Evolutionary conservation across 2,113 vertebrate genomes (phyloP).

Genomic region (Synchiropus splendidus): DNA sequence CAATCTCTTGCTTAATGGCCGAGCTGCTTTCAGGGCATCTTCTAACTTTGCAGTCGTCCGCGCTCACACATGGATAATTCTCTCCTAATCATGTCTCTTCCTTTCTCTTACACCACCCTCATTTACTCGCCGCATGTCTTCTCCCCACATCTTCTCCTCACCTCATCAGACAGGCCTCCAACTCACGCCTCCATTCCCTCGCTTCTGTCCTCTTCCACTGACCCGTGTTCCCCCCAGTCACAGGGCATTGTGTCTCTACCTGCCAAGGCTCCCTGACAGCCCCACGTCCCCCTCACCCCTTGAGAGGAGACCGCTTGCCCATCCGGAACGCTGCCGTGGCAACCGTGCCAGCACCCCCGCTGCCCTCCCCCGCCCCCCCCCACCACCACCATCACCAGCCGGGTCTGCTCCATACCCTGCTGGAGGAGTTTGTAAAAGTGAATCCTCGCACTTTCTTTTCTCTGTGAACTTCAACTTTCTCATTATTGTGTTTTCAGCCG

Average conservation of each 20-base stretch:
- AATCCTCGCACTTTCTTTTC: conserved; percentile 12
- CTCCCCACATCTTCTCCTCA: conserved; percentile 22
- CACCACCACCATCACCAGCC: conserved; percentile 10
- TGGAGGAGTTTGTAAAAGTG: conserved; percentile 50
- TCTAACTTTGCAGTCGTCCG: conserved; percentile 10
- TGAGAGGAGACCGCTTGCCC: conserved; percentile 63
- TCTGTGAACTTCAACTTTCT: conserved; percentile 37
- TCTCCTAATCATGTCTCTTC: conserved; percentile 53
- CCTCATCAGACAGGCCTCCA: conserved; percentile 59
- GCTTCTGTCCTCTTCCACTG: conserved; percentile 61
- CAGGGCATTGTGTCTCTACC: conserved; percentile 63
- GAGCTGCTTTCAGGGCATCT: conserved; percentile 5
- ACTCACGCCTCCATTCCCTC: conserved; percentile 45
- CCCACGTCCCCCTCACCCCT: conserved; percentile 45
- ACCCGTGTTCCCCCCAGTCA: conserved; percentile 61
- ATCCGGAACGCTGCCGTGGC: conserved; percentile 64
- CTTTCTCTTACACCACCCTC: conserved; percentile 35
- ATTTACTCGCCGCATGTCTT: conserved; percentile 37
- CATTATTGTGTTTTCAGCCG: conserved; percentile 47
- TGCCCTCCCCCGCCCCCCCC: conserved; percentile 11
- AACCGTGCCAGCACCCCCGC: conserved; percentile 47
- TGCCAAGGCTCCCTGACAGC: conserved; percentile 64
- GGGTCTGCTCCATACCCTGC: conserved; percentile 23
- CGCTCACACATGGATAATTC: conserved; percentile 60
- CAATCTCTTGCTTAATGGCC: conserved; percentile 10